Percentiles rank a stretch among this genome's conserved stretches.
Conservation (phyloP, 2,797 vertebrate genomes). For the Pipistrellus pipistrellus region DNA sequence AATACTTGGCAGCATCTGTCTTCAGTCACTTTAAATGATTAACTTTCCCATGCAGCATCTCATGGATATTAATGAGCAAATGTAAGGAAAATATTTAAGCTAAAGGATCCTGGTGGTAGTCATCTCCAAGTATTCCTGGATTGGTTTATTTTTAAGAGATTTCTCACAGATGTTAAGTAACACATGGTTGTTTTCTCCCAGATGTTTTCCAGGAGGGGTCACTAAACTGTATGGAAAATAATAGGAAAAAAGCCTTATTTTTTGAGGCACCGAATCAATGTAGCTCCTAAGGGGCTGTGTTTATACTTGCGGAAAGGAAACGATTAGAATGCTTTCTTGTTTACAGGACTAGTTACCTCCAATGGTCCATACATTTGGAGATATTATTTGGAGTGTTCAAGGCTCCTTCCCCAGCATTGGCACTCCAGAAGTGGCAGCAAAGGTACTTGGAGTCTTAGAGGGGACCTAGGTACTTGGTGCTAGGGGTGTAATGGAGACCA, state of each 20-base stretch:
- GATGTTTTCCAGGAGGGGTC: constrained; percentile 63
- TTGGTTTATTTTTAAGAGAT: constrained; percentile 79
- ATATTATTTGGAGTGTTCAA: background rate
- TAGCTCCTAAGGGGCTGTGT: constrained; percentile 33
- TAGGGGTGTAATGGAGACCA: background rate
- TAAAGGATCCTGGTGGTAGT: constrained; percentile 53
- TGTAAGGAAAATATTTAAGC: constrained; percentile 58
- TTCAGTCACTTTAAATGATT: constrained; percentile 65
- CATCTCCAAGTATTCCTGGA: constrained; percentile 57
- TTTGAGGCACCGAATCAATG: constrained; percentile 29
- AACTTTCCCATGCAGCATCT: background rate
- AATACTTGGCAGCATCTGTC: background rate
- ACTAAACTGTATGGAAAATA: constrained; percentile 71
- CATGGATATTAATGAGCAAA: constrained; percentile 63
- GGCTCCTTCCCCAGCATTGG: background rate
- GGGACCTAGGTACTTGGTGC: background rate
- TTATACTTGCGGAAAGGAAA: constrained; percentile 65
- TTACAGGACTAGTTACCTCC: constrained; percentile 11
- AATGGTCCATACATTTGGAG: constrained; percentile 27
- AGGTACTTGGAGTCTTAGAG: constrained; percentile 4
- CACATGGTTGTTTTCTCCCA: constrained; percentile 68
- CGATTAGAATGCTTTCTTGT: constrained; percentile 54
- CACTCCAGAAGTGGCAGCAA: background rate
- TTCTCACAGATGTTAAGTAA: constrained; percentile 76
- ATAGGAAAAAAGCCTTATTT: constrained; percentile 61